Evolutionary conservation across 2,888 invertebrate species (phyloP), one percentile per base, ranked within the genome.

Genomic region (Leptopilina myrica): DNA sequence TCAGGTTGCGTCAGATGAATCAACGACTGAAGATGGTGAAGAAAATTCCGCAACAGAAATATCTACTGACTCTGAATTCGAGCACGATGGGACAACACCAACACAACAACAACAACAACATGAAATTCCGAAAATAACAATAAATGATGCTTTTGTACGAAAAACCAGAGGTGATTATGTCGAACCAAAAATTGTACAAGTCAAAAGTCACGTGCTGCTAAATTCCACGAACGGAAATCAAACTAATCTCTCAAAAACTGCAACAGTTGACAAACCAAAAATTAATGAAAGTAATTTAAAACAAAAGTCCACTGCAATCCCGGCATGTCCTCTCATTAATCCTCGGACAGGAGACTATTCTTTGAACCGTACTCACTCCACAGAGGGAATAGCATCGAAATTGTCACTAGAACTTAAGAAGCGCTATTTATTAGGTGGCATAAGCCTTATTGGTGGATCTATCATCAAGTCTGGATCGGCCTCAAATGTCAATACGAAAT

Each of bases 51-150:
- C 97, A 2, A 97, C 97, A 1, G 97, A 97, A 93, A 97, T 97
- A 86, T 97, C 97, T 73, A 97, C 97, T 0, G 97, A 98, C 92
- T 97, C 97, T 43, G 97, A 98, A 92, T 97, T 98, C 89, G 97
- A 97, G 84, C 95, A 96, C 83, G 97, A 97, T 88, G 96, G 95
- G 78, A 92, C 93, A 64, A 94, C 94, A 0, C 95, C 96, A 33
- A 95, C 95, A 0, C 94, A 95, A n/a, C n/a, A n/a, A n/a, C n/a
- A n/a, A n/a, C n/a, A n/a, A n/a, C n/a, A n/a, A 77, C 93, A 93
- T 49, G 95, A 95, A 83, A 94, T 96, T 43, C 97, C 97, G 12
- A 95, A 95, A 84, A 96, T 97, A 79, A 93, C 95, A 76, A 94
- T 96, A 83, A 95, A 95, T 88, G 96, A 96, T 86, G 92, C 93